A percentile compares a stretch with the other conserved stretches of the same genome.
These are phyloP conservation scores for Formica selysi DNA, from an alignment of 1,140 invertebrate genomes.

Conservation along the genomic window DNA sequence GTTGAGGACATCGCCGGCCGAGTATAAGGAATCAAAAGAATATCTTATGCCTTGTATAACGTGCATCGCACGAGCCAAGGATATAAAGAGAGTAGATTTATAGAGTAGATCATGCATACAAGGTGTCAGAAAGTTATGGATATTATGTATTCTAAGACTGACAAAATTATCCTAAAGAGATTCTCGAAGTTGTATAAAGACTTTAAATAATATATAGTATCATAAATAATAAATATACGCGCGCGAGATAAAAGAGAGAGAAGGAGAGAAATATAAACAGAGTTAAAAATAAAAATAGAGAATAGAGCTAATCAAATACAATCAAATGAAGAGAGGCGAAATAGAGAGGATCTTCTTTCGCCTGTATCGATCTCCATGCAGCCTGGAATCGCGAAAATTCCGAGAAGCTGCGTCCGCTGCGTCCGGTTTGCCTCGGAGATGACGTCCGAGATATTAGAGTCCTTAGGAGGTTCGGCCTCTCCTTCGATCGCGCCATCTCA, in stretches of 20 bases:
- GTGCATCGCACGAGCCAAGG: constrained; percentile 20
- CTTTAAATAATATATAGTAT: neutral
- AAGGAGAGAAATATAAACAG: neutral
- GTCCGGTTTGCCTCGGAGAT: constrained; percentile 60
- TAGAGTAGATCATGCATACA: neutral
- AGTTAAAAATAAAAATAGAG: neutral
- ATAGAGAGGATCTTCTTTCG: constrained; percentile 34
- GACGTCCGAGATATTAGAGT: constrained; percentile 77
- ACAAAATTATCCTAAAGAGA: neutral
- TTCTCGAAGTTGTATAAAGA: neutral
- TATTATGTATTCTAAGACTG: neutral
- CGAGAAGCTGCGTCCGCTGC: constrained; percentile 61
- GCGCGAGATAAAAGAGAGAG: neutral
- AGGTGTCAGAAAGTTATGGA: too few relatives aligned
- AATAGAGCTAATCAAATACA: neutral
- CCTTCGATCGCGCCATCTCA: constrained; percentile 29
- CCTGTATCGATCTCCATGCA: constrained; percentile 31
- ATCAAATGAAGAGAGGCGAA: neutral
- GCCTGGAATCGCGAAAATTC: constrained; percentile 57
- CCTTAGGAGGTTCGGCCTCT: constrained; percentile 66
- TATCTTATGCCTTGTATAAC: constrained; percentile 28
- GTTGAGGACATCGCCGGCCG: constrained; percentile 33
- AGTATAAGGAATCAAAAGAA: constrained; percentile 32
- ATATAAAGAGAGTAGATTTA: constrained; percentile 41
- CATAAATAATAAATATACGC: neutral